Evolutionary conservation across 92 coral and sea anemone genomes (phyloP).

Genomic region (Paramuricea clavata): DNA sequence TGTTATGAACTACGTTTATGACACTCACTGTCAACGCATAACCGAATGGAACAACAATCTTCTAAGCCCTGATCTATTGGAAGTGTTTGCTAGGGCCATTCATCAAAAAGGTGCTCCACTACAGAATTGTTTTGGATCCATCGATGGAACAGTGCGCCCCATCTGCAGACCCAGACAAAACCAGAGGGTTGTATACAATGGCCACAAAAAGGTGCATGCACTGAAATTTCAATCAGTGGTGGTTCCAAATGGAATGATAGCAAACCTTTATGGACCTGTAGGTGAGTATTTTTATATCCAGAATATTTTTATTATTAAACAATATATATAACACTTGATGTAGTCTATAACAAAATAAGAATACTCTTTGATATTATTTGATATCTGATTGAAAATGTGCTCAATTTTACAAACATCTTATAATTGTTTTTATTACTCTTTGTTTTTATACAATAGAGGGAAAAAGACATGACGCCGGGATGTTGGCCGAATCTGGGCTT

Average conservation of each 20-base stretch:
- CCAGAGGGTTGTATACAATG: conserved; percentile 7
- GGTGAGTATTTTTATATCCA: too few species aligned
- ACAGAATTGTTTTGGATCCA: conserved; percentile 24
- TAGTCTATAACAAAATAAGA: background rate
- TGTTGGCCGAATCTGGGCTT: background rate
- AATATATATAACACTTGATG: background rate
- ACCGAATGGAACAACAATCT: background rate
- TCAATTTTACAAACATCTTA: too few species aligned
- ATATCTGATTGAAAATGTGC: too few species aligned
- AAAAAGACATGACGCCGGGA: too few species aligned
- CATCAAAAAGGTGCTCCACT: conserved; percentile 3
- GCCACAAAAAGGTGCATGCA: conserved; percentile 4
- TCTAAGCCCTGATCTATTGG: background rate
- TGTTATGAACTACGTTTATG: conserved; percentile 6
- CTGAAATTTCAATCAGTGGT: conserved; percentile 13
- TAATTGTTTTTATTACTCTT: too few species aligned
- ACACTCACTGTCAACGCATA: background rate
- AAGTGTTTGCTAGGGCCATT: conserved; percentile 17
- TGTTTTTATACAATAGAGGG: too few species aligned
- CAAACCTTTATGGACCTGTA: background rate
- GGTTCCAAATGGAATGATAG: background rate
- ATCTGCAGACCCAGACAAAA: conserved; percentile 19
- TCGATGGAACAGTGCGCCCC: conserved; percentile 11
- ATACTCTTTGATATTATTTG: too few species aligned
- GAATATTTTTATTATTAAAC: background rate